phyloP scores from a whole-genome alignment of 2,888 invertebrate genomes.

The Neoascia interrupta region DNA sequence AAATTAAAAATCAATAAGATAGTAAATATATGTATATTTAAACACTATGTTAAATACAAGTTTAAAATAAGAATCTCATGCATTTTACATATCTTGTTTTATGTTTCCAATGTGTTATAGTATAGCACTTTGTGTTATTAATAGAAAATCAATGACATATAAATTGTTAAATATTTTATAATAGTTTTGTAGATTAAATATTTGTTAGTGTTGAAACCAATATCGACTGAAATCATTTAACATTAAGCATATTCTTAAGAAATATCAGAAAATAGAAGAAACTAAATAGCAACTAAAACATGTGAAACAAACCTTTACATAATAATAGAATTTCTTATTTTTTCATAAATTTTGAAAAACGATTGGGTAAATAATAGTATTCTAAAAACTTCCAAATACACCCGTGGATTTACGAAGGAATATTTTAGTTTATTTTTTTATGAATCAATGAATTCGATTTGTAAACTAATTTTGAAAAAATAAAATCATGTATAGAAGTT shows the following conservation, averaged over 20 bases:
- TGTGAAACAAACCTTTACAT: no score
- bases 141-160: not conserved
- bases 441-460: no score
- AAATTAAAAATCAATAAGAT: conserved; percentile 6
- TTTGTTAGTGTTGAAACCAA: conserved; percentile 22
- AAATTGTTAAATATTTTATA: conserved; percentile 24
- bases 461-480: no score
- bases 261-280: not conserved
- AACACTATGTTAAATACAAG: not conserved
- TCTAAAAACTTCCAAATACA: no score
- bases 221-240: conserved; percentile 61
- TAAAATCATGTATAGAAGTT: no score
- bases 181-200: conserved; percentile 41
- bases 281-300: not conserved
- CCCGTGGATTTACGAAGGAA: no score
- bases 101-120: conserved; percentile 10
- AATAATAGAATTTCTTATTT: no score
- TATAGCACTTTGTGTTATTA: no score
- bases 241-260: not conserved
- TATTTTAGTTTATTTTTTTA: no score
- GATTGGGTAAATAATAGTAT: not conserved
- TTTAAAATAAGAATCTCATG: conserved; percentile 49
- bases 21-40: conserved; percentile 12
- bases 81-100: conserved; percentile 59
- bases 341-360: no score